These are phyloP conservation scores for Leucopsar rothschildi DNA, from an alignment of 2,113 vertebrate genomes.

Conservation along the genomic window DNA sequence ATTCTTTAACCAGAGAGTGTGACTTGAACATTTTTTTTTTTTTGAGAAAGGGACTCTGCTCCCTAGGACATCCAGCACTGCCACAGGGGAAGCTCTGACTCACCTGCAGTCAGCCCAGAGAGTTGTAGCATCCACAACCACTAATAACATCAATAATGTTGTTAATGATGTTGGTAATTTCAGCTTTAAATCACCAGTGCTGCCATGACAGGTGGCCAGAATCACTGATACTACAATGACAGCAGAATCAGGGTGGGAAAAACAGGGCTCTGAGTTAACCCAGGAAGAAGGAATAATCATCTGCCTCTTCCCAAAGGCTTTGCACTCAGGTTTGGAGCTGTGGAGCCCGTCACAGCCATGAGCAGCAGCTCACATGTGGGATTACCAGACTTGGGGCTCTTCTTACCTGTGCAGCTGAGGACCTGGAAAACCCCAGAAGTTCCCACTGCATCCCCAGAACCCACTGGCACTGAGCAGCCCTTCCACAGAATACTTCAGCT, in stretches of 20 bases:
- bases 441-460: not conserved
- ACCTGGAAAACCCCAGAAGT: not conserved
- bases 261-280: not conserved
- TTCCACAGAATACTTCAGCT: not conserved
- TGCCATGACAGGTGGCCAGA: not conserved
- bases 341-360: fast-evolving
- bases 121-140: not conserved
- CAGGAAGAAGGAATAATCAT: not conserved
- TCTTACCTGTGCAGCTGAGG: not conserved
- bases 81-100: not conserved
- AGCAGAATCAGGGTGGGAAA: not conserved
- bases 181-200: not conserved
- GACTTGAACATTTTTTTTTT: not conserved
- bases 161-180: not conserved
- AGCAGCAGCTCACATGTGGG: not conserved
- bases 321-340: not conserved
- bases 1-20: not conserved
- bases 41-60: not conserved
- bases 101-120: not conserved
- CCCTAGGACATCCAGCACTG: not conserved
- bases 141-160: not conserved
- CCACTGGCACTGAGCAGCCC: not conserved
- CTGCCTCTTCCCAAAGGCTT: not conserved
- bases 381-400: not conserved
- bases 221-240: not conserved